phyloP scores from a whole-genome alignment of 1,140 invertebrate species.

The Heliconius hewitsoni region DNA sequence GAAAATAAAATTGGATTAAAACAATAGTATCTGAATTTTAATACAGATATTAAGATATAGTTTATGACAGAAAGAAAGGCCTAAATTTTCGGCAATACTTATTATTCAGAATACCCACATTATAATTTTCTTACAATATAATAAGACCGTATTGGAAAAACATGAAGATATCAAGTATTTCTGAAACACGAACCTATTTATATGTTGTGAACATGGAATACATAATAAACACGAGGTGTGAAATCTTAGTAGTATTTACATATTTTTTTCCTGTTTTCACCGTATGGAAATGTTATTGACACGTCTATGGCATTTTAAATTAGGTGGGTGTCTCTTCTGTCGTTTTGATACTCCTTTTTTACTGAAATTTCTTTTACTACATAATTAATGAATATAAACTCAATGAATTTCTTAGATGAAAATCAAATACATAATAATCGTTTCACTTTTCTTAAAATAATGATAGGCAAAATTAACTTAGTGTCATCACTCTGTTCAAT shows the following conservation, averaged over 20 bases:
- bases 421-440: too few relatives aligned
- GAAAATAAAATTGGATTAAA: too few relatives aligned
- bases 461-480: too few relatives aligned
- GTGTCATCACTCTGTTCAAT: too few relatives aligned
- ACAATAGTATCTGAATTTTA: too few relatives aligned
- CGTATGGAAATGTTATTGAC: constrained; percentile 3
- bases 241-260: constrained; percentile 13
- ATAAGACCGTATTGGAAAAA: constrained; percentile 16
- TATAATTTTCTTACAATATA: neutral
- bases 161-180: neutral
- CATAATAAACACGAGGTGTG: constrained; percentile 15
- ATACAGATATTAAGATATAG: too few relatives aligned
- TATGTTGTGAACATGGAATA: constrained; percentile 17
- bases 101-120: neutral
- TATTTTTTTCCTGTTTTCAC: constrained; percentile 6
- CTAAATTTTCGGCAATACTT: neutral
- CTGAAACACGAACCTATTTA: constrained; percentile 15
- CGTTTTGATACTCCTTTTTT: neutral
- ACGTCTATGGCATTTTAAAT: neutral
- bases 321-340: neutral
- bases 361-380: too few relatives aligned
- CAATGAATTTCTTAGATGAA: too few relatives aligned
- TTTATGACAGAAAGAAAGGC: neutral
- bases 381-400: too few relatives aligned
- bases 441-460: too few relatives aligned